These are phyloP conservation scores for Tetranychus piercei DNA, from an alignment of 2,888 invertebrate species.

Conservation along the genomic window DNA sequence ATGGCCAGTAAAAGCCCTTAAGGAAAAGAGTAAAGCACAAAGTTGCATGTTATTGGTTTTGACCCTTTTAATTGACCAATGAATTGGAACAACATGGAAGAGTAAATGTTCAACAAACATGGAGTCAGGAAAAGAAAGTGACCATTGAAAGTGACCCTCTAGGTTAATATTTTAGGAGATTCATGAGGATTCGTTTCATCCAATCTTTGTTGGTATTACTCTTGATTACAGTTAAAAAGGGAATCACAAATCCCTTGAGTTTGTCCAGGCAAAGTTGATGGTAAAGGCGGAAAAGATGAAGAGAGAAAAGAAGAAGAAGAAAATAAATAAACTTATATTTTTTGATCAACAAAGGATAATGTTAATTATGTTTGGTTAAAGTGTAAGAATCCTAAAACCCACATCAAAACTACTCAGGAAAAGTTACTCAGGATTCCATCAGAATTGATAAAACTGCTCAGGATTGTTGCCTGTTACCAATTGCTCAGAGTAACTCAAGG, in stretches of 20 bases:
- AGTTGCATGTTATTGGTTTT: background rate
- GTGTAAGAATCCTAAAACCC: too few species aligned
- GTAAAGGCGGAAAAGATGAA: background rate
- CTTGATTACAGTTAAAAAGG: background rate
- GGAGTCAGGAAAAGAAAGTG: background rate
- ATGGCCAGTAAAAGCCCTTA: background rate
- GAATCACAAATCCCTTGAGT: background rate
- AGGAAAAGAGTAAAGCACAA: background rate
- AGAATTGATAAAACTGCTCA: too few species aligned
- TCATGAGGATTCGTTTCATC: background rate
- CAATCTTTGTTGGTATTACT: background rate
- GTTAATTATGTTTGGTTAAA: too few species aligned
- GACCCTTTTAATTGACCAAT: background rate
- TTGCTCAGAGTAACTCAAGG: too few species aligned
- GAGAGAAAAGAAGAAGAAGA: background rate
- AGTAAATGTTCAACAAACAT: background rate
- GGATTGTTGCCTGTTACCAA: too few species aligned
- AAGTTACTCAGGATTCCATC: too few species aligned
- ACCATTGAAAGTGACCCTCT: background rate
- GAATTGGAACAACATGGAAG: background rate
- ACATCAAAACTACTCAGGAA: too few species aligned
- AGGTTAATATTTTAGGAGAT: constrained; percentile 1
- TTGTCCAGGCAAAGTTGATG: background rate
- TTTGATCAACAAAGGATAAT: too few species aligned
- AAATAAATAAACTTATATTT: background rate